Percentiles rank a stretch among this genome's conserved stretches.
Conservation (phyloP, 53 echinoderm and acorn worm genomes). For the Antedon mediterranea region DNA sequence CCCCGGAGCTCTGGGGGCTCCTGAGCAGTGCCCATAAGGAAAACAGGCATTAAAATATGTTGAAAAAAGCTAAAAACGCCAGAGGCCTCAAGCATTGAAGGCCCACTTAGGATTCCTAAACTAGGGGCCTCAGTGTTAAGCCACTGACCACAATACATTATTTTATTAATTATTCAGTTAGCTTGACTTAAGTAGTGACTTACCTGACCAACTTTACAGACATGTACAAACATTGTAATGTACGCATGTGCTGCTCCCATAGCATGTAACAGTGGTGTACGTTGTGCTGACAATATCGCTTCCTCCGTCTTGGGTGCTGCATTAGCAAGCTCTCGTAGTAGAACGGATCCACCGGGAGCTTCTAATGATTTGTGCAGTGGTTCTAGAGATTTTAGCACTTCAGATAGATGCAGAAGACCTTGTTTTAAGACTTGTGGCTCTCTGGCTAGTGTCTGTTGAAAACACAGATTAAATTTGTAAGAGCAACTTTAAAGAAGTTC, state of each 20-base stretch:
- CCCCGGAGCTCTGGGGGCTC: too few species aligned
- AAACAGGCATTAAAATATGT: too few species aligned
- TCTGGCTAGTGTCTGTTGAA: conserved; percentile 64
- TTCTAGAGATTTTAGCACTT: conserved; percentile 61
- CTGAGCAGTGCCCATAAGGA: too few species aligned
- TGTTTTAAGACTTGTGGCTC: conserved; percentile 78
- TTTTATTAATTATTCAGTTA: too few species aligned
- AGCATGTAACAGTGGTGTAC: conserved; percentile 84
- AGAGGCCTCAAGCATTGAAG: too few species aligned
- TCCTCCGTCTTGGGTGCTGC: conserved; percentile 64
- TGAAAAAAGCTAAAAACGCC: too few species aligned
- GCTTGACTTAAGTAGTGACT: too few species aligned
- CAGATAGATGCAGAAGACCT: conserved; percentile 69
- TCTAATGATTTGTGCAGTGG: conserved; percentile 75
- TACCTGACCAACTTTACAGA: conserved; percentile 92
- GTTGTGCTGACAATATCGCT: conserved; percentile 64
- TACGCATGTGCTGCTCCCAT: conserved; percentile 94
- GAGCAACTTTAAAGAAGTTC: too few species aligned
- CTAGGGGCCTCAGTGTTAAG: too few species aligned
- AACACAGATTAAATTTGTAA: too few species aligned
- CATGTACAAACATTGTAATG: conserved; percentile 91
- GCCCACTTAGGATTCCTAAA: too few species aligned
- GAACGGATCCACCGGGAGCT: conserved; percentile 71
- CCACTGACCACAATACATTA: too few species aligned
- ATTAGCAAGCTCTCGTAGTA: conserved; percentile 76